Percentiles rank a stretch among this genome's conserved stretches.
These are phyloP conservation scores for Gari tellinella DNA, from an alignment of 2,888 invertebrate species.

Conservation along the genomic window DNA sequence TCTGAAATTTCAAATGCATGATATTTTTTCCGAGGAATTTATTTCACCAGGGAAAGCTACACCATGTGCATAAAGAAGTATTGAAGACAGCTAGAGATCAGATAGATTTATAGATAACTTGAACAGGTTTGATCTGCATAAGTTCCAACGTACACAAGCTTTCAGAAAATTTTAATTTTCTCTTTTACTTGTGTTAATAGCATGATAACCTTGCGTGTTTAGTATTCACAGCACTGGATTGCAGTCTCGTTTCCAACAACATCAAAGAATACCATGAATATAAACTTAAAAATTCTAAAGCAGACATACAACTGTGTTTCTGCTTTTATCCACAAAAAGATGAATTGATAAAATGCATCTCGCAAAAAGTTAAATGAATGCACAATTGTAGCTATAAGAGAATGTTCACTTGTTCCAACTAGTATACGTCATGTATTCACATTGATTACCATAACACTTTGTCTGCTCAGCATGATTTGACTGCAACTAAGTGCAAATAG, in stretches of 20 bases:
- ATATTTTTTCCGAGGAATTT: too few relatives aligned
- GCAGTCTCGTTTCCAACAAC: conserved; percentile 9
- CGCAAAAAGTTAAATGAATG: conserved; percentile 4
- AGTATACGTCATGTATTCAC: too few relatives aligned
- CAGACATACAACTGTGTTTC: background rate
- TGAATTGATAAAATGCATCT: conserved; percentile 9
- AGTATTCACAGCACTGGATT: conserved; percentile 1
- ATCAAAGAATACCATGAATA: background rate
- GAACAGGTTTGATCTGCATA: too few relatives aligned
- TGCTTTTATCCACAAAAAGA: conserved; percentile 13
- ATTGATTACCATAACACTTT: too few relatives aligned
- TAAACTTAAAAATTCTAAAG: background rate
- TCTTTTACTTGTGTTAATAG: conserved; percentile 17
- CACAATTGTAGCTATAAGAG: conserved; percentile 17
- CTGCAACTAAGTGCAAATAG: too few relatives aligned
- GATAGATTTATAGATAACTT: too few relatives aligned
- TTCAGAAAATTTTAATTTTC: conserved; percentile 2
- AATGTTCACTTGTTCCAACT: background rate
- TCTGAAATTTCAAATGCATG: too few relatives aligned
- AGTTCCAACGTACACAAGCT: too few relatives aligned
- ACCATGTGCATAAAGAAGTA: too few relatives aligned
- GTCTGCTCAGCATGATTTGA: too few relatives aligned
- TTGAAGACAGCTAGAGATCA: too few relatives aligned
- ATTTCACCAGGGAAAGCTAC: too few relatives aligned
- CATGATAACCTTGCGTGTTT: background rate